Percentiles rank a stretch among this genome's conserved stretches.
Conservation (phyloP, 2,113 vertebrate genomes). For the Limnothrissa miodon region DNA sequence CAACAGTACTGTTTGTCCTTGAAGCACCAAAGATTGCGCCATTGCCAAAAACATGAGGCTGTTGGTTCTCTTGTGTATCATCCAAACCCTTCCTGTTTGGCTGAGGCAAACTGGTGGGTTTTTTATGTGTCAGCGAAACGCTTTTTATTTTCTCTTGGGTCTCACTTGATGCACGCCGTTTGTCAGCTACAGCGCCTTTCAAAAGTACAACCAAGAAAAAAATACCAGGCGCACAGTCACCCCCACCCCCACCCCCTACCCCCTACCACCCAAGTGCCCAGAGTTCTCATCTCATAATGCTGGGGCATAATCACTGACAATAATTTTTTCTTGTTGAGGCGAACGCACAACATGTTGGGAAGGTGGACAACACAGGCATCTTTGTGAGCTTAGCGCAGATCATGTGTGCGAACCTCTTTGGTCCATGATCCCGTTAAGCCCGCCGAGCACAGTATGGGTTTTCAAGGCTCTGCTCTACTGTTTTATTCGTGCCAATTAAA, state of each 20-base stretch:
- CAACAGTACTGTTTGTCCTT: conserved; percentile 28
- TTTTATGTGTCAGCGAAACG: neutral
- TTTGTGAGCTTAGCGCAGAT: conserved; percentile 7
- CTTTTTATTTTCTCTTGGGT: conserved; percentile 6
- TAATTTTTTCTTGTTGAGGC: conserved; percentile 27
- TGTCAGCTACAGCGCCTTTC: neutral
- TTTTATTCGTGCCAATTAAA: conserved; percentile 21
- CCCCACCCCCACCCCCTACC: no score
- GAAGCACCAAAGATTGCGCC: neutral
- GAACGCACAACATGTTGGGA: conserved; percentile 1
- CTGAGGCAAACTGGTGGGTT: neutral
- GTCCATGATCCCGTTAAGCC: conserved; percentile 9
- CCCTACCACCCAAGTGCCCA: neutral
- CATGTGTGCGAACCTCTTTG: conserved; percentile 12
- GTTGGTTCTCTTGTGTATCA: neutral
- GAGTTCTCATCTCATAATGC: conserved; percentile 17
- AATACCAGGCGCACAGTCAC: neutral
- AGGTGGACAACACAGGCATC: neutral
- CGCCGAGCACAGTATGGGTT: neutral
- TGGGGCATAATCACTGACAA: conserved; percentile 5
- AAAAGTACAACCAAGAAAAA: neutral
- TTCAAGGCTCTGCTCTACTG: neutral
- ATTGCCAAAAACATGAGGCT: conserved; percentile 5
- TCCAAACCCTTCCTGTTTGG: conserved; percentile 7
- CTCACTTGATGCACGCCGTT: neutral